Evolutionary conservation across 2,888 invertebrate genomes (phyloP).

Genomic region (Cremastinae sp.): DNA sequence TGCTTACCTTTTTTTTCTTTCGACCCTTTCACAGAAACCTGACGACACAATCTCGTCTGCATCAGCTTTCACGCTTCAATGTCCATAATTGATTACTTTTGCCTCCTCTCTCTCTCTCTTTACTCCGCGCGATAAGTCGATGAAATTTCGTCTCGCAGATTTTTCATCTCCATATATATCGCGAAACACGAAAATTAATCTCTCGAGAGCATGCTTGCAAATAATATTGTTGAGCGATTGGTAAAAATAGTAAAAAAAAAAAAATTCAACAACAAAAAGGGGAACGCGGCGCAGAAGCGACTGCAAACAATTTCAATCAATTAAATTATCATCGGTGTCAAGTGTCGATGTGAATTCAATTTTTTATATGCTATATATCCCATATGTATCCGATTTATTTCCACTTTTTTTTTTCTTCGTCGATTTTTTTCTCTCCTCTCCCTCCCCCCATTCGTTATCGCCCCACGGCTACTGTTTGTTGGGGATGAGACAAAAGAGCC

Average conservation of each 20-base stretch:
- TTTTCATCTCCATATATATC: neutral
- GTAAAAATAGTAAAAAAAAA: neutral
- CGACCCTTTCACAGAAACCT: neutral
- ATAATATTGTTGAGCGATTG: constrained; percentile 8
- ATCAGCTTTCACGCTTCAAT: neutral
- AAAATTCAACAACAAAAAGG: neutral
- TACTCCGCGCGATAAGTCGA: too few relatives aligned
- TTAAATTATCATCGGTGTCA: constrained; percentile 31
- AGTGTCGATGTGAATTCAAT: constrained; percentile 2
- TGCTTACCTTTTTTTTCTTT: too few relatives aligned
- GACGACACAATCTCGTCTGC: too few relatives aligned
- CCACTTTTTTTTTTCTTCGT: neutral
- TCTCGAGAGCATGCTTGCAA: neutral
- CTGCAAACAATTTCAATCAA: constrained; percentile 43
- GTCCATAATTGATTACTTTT: neutral
- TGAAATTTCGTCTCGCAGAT: constrained; percentile 5
- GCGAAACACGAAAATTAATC: constrained; percentile 12
- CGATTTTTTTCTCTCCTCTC: neutral
- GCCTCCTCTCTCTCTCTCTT: neutral
- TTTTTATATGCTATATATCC: constrained; percentile 20
- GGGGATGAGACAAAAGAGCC: constrained; percentile 33
- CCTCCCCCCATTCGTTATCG: neutral
- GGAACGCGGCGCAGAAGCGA: neutral
- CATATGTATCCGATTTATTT: neutral
- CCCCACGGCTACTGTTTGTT: constrained; percentile 35